Percentiles rank a stretch among this genome's conserved stretches.
These are phyloP conservation scores for Hirudo medicinalis DNA, from an alignment of 1,140 invertebrate genomes.

Conservation along the genomic window DNA sequence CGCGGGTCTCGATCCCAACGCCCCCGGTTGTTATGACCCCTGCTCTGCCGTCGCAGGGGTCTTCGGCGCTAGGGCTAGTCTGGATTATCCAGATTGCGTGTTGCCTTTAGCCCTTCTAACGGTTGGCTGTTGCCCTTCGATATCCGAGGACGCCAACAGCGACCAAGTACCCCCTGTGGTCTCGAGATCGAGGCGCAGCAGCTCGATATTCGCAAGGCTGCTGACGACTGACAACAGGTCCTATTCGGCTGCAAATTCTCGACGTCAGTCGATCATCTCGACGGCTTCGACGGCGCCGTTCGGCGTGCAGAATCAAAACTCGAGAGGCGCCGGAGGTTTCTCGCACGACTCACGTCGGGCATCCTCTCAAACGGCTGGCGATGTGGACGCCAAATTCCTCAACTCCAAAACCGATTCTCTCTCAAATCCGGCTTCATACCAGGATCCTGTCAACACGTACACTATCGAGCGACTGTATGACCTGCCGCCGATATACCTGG, in stretches of 20 bases:
- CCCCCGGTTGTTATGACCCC: slow-evolving; percentile 32
- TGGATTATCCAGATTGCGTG: not conserved
- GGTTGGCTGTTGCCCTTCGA: not conserved
- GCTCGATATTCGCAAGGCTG: slow-evolving; percentile 7
- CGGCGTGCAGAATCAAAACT: not conserved
- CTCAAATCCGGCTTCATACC: not conserved
- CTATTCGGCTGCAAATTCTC: not conserved
- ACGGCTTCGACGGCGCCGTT: not conserved
- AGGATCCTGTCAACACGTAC: slow-evolving; percentile 30
- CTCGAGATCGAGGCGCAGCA: not conserved
- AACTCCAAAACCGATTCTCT: not conserved
- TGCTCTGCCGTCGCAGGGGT: not conserved
- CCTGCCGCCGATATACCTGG: slow-evolving; percentile 47
- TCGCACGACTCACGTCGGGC: not conserved
- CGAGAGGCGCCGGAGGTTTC: not conserved
- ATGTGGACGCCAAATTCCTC: not conserved
- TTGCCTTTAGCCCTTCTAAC: not conserved
- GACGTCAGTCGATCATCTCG: not conserved
- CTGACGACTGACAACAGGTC: slow-evolving; percentile 11
- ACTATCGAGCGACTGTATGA: slow-evolving; percentile 44
- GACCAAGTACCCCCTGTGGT: not conserved
- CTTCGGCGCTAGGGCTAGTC: not conserved
- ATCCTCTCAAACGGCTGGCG: not conserved
- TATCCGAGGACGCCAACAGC: slow-evolving; percentile 1
- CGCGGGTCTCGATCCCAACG: slow-evolving; percentile 48